phyloP scores from a whole-genome alignment of 2,888 invertebrate genomes.

The Lepidocyrtinus sp. region DNA sequence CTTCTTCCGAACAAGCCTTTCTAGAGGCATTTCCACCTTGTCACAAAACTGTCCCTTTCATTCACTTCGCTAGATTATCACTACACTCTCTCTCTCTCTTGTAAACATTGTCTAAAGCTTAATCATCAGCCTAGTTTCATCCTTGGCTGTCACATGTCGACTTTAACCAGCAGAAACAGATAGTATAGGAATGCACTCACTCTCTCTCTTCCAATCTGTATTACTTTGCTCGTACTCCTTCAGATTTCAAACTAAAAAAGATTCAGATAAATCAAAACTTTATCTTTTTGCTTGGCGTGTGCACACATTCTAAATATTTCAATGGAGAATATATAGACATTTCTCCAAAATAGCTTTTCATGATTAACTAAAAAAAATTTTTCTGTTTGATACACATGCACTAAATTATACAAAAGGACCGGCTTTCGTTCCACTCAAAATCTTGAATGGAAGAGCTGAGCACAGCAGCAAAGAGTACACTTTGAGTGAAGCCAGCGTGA shows the following conservation, averaged over 20 bases:
- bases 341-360: background rate
- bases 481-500: background rate
- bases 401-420: too few relatives aligned
- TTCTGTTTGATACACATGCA: too few relatives aligned
- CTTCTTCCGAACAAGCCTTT: background rate
- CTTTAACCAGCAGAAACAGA: background rate
- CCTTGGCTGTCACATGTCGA: background rate
- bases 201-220: background rate
- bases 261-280: background rate
- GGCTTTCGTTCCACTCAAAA: too few relatives aligned
- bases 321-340: background rate
- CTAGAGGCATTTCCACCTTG: slow-evolving; percentile 16
- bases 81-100: slow-evolving; percentile 2
- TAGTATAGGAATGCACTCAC: background rate
- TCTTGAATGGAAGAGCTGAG: too few relatives aligned
- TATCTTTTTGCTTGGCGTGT: too few relatives aligned
- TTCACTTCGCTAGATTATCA: background rate
- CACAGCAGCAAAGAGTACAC: too few relatives aligned
- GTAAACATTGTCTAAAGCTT: slow-evolving; percentile 2
- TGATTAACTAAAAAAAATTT: background rate
- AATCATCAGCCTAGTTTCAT: slow-evolving; percentile 5
- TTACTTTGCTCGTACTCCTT: too few relatives aligned
- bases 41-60: slow-evolving; percentile 8
- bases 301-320: background rate
- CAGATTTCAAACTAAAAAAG: background rate